Conservation (phyloP, 2,888 invertebrate genomes). For the Tholera decimalis region DNA sequence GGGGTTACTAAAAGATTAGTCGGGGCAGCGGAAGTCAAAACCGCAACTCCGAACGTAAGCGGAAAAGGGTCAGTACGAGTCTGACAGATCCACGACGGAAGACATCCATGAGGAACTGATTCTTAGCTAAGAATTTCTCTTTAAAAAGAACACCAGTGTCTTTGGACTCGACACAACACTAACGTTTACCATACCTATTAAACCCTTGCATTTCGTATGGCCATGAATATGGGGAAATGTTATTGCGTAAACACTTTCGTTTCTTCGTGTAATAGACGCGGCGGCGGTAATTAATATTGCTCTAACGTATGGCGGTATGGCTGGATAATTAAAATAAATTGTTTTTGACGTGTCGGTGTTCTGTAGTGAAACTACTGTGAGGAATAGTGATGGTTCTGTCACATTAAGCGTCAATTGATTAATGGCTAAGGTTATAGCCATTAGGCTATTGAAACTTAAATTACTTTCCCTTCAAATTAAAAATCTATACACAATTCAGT, state of each 20-base stretch:
- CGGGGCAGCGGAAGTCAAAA: no score
- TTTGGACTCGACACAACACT: background rate
- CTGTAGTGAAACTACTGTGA: background rate
- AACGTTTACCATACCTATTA: conserved; percentile 20
- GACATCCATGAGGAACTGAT: no score
- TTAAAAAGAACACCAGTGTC: background rate
- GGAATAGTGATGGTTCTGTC: background rate
- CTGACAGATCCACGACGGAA: no score
- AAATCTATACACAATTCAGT: no score
- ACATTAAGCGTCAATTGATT: no score
- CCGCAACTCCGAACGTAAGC: no score
- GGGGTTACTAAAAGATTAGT: no score
- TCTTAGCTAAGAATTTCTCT: background rate
- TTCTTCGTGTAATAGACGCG: conserved; percentile 16
- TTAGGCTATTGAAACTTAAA: no score
- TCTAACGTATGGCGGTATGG: conserved; percentile 3
- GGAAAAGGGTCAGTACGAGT: no score
- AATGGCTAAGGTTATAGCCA: no score
- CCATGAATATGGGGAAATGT: conserved; percentile 32
- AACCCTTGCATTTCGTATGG: conserved; percentile 38
- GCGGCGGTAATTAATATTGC: conserved; percentile 19
- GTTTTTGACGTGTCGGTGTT: conserved; percentile 12
- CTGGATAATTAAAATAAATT: conserved; percentile 35
- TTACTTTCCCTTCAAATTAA: no score
- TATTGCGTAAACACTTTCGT: conserved; percentile 45